Evolutionary conservation across 2,888 invertebrate species (phyloP), one percentile per base, ranked within the genome.

Genomic region (Volucella bombylans): DNA sequence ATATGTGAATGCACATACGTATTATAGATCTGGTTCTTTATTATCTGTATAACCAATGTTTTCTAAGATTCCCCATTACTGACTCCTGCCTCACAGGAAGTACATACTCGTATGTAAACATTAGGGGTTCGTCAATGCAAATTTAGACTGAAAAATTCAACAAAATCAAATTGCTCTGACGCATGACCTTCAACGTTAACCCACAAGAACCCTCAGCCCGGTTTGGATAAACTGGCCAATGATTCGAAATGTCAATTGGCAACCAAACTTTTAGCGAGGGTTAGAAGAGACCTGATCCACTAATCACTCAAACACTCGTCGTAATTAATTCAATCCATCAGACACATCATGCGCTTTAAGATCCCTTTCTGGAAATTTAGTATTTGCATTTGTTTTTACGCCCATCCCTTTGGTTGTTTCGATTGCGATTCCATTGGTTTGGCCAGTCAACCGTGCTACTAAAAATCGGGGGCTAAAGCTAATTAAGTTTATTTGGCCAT

Each of bases 291-390:
- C 81, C 49, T 72, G 62, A 52, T 76, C 57, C 72, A 77, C 81
- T 72, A 85, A 85, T 85, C 85, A 85, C 77, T 85, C 81, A 76
- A 77, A 81, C 81, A 77, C 85, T 85, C 71, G 81, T 68, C 77
- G 81, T 85, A 85, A 85, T 85, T 85, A 85, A 85, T 85, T 85
- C 85, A 85, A 85, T 85, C 80, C 77, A 77, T 85, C 85, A 85
- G 77, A 85, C 79, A 74, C 85, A 85, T 85, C 80, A 68, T 85
- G 72, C 43, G 61, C 68, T 45, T 52, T 57, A 61, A 14, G 41
- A 62, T 43, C 59, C 49, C 45, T 57, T 50, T 54, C 41, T n/a
- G 15, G 43, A 45, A 45, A 47, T 47, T 68, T 52, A 52, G 64
- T 69, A 64, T 57, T 77, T 61, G 41, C 3, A 38, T 45, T 45